Conservation (phyloP, 2,113 vertebrate species). For the Neoarius graeffei region DNA sequence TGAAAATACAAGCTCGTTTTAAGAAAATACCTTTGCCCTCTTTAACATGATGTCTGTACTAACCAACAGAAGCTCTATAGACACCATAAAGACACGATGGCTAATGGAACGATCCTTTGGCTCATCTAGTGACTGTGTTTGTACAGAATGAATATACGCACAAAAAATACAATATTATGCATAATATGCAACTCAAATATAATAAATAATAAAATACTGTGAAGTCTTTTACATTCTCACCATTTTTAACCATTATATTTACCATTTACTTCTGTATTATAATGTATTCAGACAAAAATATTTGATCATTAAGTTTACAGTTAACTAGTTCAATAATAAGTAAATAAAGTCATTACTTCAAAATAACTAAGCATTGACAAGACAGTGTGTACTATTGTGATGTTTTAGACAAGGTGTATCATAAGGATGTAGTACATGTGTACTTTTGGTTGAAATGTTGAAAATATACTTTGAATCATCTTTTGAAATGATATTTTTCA, state of each 20-base stretch:
- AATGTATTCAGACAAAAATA: conserved; percentile 8
- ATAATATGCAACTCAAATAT: not conserved
- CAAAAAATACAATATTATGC: too few species aligned
- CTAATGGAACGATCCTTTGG: conserved; percentile 9
- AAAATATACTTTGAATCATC: not conserved
- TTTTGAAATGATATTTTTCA: not conserved
- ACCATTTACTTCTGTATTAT: not conserved
- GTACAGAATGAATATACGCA: not conserved
- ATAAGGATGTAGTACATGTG: not conserved
- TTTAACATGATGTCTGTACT: not conserved
- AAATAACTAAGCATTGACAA: not conserved
- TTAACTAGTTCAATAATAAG: not conserved
- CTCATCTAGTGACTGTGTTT: not conserved
- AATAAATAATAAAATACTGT: conserved; percentile 23
- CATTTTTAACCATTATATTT: not conserved
- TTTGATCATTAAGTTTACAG: not conserved
- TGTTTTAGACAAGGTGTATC: not conserved
- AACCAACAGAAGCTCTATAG: not conserved
- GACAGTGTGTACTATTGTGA: not conserved
- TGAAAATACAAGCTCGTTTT: not conserved
- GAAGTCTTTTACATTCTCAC: not conserved
- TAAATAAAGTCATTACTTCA: not conserved
- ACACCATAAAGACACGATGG: not conserved
- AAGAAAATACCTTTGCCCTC: not conserved
- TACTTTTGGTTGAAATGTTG: not conserved